A percentile compares a stretch with the other conserved stretches of the same genome.
Conservation (phyloP, 2,888 invertebrate genomes). For the Pemphredon lugubris region DNA sequence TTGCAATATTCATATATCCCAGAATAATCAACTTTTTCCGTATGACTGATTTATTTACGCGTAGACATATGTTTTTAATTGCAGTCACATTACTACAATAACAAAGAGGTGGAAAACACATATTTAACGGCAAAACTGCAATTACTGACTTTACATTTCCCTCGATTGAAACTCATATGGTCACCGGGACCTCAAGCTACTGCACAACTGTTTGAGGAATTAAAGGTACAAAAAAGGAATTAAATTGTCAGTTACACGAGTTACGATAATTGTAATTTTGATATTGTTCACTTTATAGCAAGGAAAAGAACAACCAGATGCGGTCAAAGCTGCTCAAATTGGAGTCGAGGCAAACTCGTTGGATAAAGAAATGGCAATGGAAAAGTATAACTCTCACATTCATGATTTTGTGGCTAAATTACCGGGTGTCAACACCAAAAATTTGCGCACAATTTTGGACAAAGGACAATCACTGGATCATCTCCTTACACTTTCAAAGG, state of each 20-base stretch:
- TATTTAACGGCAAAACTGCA: slow-evolving; percentile 94
- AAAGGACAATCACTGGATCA: slow-evolving; percentile 87
- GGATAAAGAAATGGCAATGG: slow-evolving; percentile 80
- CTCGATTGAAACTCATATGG: slow-evolving; percentile 96
- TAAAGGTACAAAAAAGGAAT: slow-evolving; percentile 90
- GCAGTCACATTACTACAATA: slow-evolving; percentile 91
- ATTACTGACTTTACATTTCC: slow-evolving; percentile 97
- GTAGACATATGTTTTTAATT: slow-evolving; percentile 68
- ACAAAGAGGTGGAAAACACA: slow-evolving; percentile 88
- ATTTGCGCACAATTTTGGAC: slow-evolving; percentile 89
- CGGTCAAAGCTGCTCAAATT: slow-evolving; percentile 87
- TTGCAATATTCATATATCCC: not conserved
- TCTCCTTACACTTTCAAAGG: slow-evolving; percentile 84
- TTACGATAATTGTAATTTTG: too few relatives aligned
- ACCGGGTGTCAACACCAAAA: slow-evolving; percentile 94
- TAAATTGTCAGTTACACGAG: too few relatives aligned
- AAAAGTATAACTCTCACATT: slow-evolving; percentile 87
- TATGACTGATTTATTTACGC: too few relatives aligned
- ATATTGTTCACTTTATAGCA: slow-evolving; percentile 82
- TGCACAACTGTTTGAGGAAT: slow-evolving; percentile 96
- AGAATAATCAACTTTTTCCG: not conserved
- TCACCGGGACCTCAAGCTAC: slow-evolving; percentile 98
- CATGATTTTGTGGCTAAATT: slow-evolving; percentile 92
- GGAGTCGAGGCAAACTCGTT: slow-evolving; percentile 85
- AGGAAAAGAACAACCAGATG: slow-evolving; percentile 91